These are phyloP conservation scores for Oscheius sp. DNA, from an alignment of 2,888 invertebrate species.

Conservation along the genomic window DNA sequence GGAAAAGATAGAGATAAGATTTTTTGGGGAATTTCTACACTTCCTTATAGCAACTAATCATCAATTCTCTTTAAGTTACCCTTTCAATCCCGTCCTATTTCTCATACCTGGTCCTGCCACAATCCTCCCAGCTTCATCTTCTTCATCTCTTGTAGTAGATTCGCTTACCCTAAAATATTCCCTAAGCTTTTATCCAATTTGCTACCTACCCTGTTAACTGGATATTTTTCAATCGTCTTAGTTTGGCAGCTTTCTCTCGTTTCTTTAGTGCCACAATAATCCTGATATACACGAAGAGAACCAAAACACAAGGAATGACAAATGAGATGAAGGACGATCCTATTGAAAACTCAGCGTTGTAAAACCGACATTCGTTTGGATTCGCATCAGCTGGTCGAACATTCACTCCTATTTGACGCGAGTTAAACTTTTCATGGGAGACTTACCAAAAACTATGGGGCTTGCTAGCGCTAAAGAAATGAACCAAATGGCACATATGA, in stretches of 20 bases:
- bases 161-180: not conserved
- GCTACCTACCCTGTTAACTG: slow-evolving; percentile 10
- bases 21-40: not conserved
- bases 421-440: not conserved
- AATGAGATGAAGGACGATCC: slow-evolving; percentile 72
- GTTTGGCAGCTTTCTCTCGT: slow-evolving; percentile 66
- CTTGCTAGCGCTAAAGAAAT: slow-evolving; percentile 92
- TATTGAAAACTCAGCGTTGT: slow-evolving; percentile 74
- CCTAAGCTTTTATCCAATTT: not conserved
- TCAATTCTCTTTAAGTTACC: too few species aligned
- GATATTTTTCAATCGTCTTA: slow-evolving; percentile 32
- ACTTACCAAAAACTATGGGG: slow-evolving; percentile 88
- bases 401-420: slow-evolving; percentile 59
- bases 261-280: slow-evolving; percentile 69
- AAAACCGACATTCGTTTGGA: slow-evolving; percentile 72
- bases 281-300: slow-evolving; percentile 73
- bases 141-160: slow-evolving; percentile 36
- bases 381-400: slow-evolving; percentile 60
- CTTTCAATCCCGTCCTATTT: too few species aligned
- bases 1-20: not conserved
- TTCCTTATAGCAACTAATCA: not conserved
- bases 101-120: slow-evolving; percentile 68
- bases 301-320: slow-evolving; percentile 73
- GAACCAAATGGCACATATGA: slow-evolving; percentile 93
- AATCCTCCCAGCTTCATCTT: slow-evolving; percentile 65